phyloP scores from a whole-genome alignment of 2,888 invertebrate species.

The Cephus runcator region DNA sequence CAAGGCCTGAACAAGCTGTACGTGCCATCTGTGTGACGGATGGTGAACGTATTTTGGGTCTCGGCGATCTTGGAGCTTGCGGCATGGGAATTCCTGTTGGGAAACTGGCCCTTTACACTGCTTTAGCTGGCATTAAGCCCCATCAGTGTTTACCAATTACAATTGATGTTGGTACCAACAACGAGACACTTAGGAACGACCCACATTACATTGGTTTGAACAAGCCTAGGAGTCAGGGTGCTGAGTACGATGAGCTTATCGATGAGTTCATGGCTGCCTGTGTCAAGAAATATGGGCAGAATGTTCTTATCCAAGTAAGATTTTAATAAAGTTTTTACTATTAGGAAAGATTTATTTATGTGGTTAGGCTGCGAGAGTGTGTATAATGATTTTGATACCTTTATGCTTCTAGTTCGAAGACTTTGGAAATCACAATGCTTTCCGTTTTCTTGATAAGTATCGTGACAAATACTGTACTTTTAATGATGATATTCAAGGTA shows the following conservation, averaged over 20 bases:
- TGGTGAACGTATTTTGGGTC: constrained; percentile 95
- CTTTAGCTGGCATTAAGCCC: constrained; percentile 95
- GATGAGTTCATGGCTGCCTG: constrained; percentile 98
- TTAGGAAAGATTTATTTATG: too few relatives aligned
- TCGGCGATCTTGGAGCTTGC: constrained; percentile 95
- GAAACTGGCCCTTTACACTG: constrained; percentile 95
- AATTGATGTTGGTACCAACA: constrained; percentile 95
- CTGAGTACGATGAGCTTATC: constrained; percentile 90
- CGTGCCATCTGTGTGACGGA: constrained; percentile 94
- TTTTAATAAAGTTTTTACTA: background rate
- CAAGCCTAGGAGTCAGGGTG: constrained; percentile 85
- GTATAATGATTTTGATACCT: constrained; percentile 7
- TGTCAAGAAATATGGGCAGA: constrained; percentile 87
- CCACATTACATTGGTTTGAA: constrained; percentile 94
- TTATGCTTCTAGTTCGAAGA: constrained; percentile 88
- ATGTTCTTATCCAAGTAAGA: constrained; percentile 78
- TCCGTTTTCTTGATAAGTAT: constrained; percentile 91
- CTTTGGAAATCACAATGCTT: constrained; percentile 98
- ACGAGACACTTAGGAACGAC: constrained; percentile 88
- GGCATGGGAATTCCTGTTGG: constrained; percentile 99
- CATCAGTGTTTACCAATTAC: constrained; percentile 94
- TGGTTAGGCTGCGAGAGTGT: constrained; percentile 1
- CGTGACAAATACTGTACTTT: constrained; percentile 94
- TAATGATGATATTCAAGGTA: constrained; percentile 99
- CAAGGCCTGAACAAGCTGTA: constrained; percentile 80